Base-by-base conservation (phyloP, 2,113 vertebrate genomes). In the Syrrhaptes paradoxus region DNA sequence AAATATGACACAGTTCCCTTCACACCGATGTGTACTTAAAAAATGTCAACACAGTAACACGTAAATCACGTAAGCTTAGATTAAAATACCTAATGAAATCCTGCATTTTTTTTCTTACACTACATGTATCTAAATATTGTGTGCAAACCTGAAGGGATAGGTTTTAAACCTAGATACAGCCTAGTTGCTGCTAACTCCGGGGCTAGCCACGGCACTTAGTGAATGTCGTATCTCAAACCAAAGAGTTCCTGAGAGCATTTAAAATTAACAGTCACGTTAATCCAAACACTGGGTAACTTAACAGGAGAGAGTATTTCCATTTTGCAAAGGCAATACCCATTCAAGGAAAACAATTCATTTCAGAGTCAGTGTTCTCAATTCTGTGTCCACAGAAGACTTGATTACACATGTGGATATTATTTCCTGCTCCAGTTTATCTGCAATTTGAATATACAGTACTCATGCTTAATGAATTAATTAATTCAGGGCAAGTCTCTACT, bases 381-480 rank as follows among this genome's bases (percentile, higher is more conserved):
- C 46, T 63, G 38, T 34, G 48, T 90, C 55, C 52, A 73, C 51
- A 76, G 89, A 72, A 70, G 91, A 90, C 90, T 83, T 88, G 87
- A 80, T 95, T 94, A 94, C 93, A 89, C 43, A 58, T 67, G 21
- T 54, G 71, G 95, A 65, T 96, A 87, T 96, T 89, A 94, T 96
- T 92, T 95, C 94, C 36, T 80, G 85, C 74, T 93, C 93, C 88
- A 95, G 87, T 95, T 96, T 95, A 91, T 86, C 95, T 96, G 94
- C 95, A 94, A 59, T 95, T 96, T 86, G 91, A 93, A 96, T 95
- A 94, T 94, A 94, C 65, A 83, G 82, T 57, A 90, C 87, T 96
- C 96, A 96, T 96, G 94, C 91, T 77, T 97, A 94, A 96, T 97
- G 95, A 95, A 97, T 96, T 95, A 96, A 96, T 89, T 94, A 90